phyloP scores from a whole-genome alignment of 2,888 invertebrate genomes.

The Ferrisia virgata region DNA sequence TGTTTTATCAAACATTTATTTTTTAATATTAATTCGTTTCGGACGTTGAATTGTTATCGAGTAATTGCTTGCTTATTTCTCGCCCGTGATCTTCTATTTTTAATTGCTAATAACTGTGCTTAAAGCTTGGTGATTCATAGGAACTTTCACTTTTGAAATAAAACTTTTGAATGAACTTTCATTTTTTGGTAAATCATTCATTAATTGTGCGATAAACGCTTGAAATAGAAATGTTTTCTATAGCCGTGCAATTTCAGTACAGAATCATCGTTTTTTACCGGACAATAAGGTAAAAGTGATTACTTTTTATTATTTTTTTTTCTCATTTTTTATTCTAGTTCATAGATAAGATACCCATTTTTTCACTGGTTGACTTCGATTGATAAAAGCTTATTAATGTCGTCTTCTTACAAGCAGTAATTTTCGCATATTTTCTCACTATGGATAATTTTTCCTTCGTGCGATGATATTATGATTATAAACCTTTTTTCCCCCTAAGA shows the following conservation, averaged over 20 bases:
- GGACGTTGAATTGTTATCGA: not conserved
- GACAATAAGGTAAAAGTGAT: not conserved
- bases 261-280: not conserved
- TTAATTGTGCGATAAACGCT: not conserved
- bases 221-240: not conserved
- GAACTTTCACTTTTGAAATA: not conserved
- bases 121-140: not conserved
- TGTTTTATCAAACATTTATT: not conserved
- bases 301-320: too few species aligned
- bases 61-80: not conserved
- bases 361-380: too few species aligned
- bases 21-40: not conserved
- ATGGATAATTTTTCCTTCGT: too few species aligned
- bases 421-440: too few species aligned
- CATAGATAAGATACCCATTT: too few species aligned
- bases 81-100: not conserved
- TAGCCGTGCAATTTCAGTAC: not conserved
- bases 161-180: slow-evolving; percentile 12
- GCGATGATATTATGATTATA: too few species aligned
- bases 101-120: not conserved
- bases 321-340: too few species aligned
- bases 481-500: too few species aligned
- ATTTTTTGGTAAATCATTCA: not conserved
- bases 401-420: too few species aligned
- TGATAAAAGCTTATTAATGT: too few species aligned